Base-by-base conservation (phyloP, 2,797 vertebrate genomes). In the Acanthurus leucopareius region DNA sequence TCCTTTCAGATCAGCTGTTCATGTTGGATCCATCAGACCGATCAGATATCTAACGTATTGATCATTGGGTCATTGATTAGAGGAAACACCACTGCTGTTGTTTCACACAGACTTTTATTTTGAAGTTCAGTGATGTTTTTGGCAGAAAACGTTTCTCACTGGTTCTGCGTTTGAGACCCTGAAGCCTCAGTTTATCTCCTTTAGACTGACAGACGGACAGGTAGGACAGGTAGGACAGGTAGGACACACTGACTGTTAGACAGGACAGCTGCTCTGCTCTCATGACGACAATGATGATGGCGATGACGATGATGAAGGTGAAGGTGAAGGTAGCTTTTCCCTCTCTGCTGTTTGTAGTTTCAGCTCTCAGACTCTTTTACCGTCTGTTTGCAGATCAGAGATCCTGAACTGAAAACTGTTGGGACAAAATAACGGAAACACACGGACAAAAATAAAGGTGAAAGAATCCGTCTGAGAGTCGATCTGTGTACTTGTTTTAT, bases 321-420 rank as follows among this genome's bases (percentile, higher is more conserved):
- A 35, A 35, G 32, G 32, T 88, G 89, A 88, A 88, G 89, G 82
- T 85, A 88, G 86, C 82, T 93, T 93, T 92, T 85, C 71, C 83
- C 83, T 80, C 77, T 85, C 74, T 86, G 79, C 76, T 81, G 77
- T 81, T 69, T 77, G 75, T 82, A 22, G 71, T 77, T 79, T 59
- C 83, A 79, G 83, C 82, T 90, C 86, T 82, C 78, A 80, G 90
- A 88, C 88, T 93, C 79, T 86, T 76, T 89, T 92, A 87, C 89
- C 92, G 97, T 98, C 98, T 98, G 97, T 99, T 99, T 99, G 97
- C 97, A 98, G 97, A 96, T 97, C 96, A 97, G 97, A 98, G 83
- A 97, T 93, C 90, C 92, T 95, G 94, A 86, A 77, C 68, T 57
- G 82, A 82, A 68, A 87, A 79, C 73, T 77, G 77, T 91, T 92